Conservation (phyloP, 2,113 vertebrate genomes). For the Etheostoma cragini region DNA sequence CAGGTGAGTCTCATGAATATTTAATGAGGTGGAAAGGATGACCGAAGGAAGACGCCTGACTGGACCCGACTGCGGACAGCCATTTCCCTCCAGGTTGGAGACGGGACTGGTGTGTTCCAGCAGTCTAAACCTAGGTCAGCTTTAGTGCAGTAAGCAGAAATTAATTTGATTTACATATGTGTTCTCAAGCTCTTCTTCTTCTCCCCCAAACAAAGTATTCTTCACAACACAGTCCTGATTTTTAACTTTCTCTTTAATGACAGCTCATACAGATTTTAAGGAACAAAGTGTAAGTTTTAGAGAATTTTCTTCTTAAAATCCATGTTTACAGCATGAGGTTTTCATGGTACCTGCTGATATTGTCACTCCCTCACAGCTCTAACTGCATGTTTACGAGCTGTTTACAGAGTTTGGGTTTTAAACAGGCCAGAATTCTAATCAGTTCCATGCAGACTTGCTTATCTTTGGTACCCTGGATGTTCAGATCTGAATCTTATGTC, state of each 20-base stretch:
- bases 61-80: background rate
- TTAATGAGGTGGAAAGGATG: slow-evolving; percentile 35
- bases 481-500: too few relatives aligned
- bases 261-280: background rate
- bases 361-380: too few relatives aligned
- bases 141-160: slow-evolving; percentile 13
- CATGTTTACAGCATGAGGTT: background rate
- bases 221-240: background rate
- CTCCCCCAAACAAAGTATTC: background rate
- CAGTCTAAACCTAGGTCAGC: slow-evolving; percentile 17
- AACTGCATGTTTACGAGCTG: too few relatives aligned
- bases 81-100: slow-evolving; percentile 22
- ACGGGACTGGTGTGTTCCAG: background rate
- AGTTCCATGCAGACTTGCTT: too few relatives aligned
- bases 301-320: background rate
- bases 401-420: too few relatives aligned
- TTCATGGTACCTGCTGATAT: background rate
- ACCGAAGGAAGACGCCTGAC: slow-evolving; percentile 11
- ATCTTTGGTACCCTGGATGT: too few relatives aligned
- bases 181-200: background rate
- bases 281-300: background rate
- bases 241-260: background rate
- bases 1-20: slow-evolving; percentile 61
- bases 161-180: slow-evolving; percentile 41
- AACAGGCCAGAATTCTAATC: too few relatives aligned